A percentile compares a stretch with the other conserved stretches of the same genome.
These are phyloP conservation scores for Drosophila sp. DNA, from an alignment of 1,140 invertebrate species.

Conservation along the genomic window DNA sequence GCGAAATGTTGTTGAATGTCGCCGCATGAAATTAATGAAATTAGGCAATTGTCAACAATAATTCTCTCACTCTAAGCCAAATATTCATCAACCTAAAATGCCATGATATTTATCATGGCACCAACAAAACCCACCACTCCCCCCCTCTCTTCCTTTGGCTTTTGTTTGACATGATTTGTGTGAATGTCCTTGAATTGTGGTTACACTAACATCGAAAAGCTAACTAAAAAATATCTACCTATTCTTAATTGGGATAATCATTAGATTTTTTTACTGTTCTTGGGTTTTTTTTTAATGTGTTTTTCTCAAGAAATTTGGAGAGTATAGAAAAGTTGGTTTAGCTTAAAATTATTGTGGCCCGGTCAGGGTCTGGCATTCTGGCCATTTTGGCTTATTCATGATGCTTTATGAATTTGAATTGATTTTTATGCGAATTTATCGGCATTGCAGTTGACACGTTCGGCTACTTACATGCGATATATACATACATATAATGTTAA, in stretches of 20 bases:
- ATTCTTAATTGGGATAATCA: too few species aligned
- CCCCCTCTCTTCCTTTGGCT: background rate
- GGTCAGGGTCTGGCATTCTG: background rate
- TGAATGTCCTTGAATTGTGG: background rate
- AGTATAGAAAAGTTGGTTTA: background rate
- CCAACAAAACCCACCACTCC: conserved; percentile 22
- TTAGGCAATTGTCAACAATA: conserved; percentile 58
- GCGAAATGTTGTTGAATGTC: conserved; percentile 64
- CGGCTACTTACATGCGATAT: conserved; percentile 14
- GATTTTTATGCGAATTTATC: conserved; percentile 60
- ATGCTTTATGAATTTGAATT: conserved; percentile 51
- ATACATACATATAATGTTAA: background rate
- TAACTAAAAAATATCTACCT: background rate
- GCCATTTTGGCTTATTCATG: conserved; percentile 41
- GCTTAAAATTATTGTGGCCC: background rate
- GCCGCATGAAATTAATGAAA: conserved; percentile 73
- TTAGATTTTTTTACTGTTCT: background rate
- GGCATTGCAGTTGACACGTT: conserved; percentile 51
- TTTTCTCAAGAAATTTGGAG: background rate
- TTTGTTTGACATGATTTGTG: background rate
- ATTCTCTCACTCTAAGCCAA: conserved; percentile 13
- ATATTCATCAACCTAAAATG: conserved; percentile 4
- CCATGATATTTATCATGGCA: conserved; percentile 63
- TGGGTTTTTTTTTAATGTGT: too few species aligned
- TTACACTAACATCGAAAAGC: background rate